Evolutionary conservation across 35 echinoderm and acorn worm species (phyloP).

Genomic region (Lytechinus pictus): DNA sequence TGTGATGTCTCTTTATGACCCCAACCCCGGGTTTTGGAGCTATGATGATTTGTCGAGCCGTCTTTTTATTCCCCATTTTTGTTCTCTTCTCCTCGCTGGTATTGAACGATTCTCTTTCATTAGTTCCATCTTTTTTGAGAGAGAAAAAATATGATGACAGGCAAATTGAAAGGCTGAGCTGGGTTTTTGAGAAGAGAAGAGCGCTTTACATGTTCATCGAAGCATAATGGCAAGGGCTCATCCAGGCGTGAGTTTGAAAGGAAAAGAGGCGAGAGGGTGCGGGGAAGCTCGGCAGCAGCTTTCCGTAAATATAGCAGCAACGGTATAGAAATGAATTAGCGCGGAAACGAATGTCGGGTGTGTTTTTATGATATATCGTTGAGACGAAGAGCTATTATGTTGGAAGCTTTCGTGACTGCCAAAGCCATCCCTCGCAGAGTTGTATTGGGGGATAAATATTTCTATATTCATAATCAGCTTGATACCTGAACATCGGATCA

Average conservation of each 20-base stretch:
- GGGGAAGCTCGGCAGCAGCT: background rate
- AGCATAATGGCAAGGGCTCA: background rate
- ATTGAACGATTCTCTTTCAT: background rate
- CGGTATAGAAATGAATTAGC: conserved; percentile 44
- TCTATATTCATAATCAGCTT: background rate
- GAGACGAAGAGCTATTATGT: background rate
- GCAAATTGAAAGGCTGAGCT: conserved; percentile 52
- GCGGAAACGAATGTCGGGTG: conserved; percentile 5
- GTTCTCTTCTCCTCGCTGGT: background rate
- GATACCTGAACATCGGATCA: background rate
- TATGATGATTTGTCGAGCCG: background rate
- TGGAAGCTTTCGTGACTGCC: background rate
- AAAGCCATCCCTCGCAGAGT: background rate
- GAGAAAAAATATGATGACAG: conserved; percentile 33
- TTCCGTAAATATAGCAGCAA: background rate
- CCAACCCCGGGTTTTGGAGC: background rate
- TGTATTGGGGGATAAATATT: background rate
- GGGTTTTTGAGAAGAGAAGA: conserved; percentile 21
- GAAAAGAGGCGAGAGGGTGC: conserved; percentile 18
- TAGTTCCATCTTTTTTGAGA: background rate
- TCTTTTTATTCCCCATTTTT: background rate
- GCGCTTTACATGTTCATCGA: conserved; percentile 48
- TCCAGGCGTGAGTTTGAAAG: background rate
- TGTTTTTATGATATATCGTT: background rate
- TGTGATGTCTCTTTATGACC: background rate